Percentiles rank a stretch among this genome's conserved stretches.
Conservation (phyloP, 2,888 invertebrate species). For the Endotricha flammealis region DNA sequence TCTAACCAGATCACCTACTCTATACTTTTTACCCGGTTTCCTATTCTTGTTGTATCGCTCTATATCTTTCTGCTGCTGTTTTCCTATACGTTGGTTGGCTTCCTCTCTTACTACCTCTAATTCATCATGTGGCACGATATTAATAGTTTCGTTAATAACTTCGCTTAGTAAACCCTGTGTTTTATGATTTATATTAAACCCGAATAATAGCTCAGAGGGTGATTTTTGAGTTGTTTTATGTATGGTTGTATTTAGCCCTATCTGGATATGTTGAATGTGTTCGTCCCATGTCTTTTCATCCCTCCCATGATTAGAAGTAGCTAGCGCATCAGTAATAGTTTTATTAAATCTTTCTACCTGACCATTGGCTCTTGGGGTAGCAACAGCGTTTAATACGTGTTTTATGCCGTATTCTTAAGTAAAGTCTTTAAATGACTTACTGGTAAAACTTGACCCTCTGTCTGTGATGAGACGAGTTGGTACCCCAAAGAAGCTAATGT, state of each 20-base stretch:
- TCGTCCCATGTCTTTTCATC: conserved; percentile 11
- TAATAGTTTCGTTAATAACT: conserved; percentile 12
- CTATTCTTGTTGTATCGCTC: not conserved
- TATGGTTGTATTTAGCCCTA: conserved; percentile 15
- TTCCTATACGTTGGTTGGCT: conserved; percentile 1
- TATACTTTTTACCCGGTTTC: not conserved
- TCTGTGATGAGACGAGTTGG: conserved; percentile 18
- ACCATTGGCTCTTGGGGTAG: conserved; percentile 22
- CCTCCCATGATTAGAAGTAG: conserved; percentile 3
- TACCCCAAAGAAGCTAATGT: conserved; percentile 18
- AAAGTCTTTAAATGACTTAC: conserved; percentile 16
- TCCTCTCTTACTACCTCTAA: conserved; percentile 1
- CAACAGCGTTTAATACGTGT: conserved; percentile 20
- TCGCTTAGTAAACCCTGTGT: conserved; percentile 10
- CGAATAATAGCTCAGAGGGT: conserved; percentile 18
- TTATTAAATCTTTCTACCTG: conserved; percentile 9
- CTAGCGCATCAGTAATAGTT: conserved; percentile 12
- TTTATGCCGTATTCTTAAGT: conserved; percentile 10
- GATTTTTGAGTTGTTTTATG: conserved; percentile 17
- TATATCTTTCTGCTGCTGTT: conserved; percentile 6
- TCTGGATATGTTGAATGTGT: conserved; percentile 14
- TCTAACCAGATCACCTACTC: conserved; percentile 1
- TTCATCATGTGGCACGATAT: not conserved
- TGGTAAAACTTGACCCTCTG: conserved; percentile 14
- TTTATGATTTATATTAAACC: conserved; percentile 12